Evolutionary conservation across 2,113 vertebrate genomes (phyloP), one percentile per base, ranked within the genome.

Genomic region (Sebastes fasciatus): DNA sequence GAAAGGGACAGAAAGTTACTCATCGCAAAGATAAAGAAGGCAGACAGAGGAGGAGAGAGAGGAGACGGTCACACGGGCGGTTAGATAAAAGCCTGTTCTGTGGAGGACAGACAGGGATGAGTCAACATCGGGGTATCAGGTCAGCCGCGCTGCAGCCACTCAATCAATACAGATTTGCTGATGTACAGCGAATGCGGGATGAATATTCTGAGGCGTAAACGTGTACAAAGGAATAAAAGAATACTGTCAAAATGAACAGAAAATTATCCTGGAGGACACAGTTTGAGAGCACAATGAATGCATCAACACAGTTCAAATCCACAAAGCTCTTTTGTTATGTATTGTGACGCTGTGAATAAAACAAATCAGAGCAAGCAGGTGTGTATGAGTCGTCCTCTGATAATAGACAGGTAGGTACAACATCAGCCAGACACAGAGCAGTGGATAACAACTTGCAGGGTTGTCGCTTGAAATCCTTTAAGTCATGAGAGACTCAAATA

Each of bases 101-200:
- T 11, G 14, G 54, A 70, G 69, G 40, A 63, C 74, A 79, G 55
- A 77, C 66, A 16, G 72, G 45, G 40, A 82, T 63, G 74, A 84
- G 79, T 67, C 81, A 63, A 55, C 76, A 79, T 72, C 54, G 6
- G 80, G 78, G 61, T 68, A 79, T 78, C 71, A 45, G 69, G 80
- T 83, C 70, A 73, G 81, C 64, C 3, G 14, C 2, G 13, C n/a
- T 21, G 21, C 76, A 43, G 60, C 51, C 21, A 16, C 54, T 61
- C 49, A 71, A 83, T 88, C 87, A 76, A 82, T 85, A 73, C 42
- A 75, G 21, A 82, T 61, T 71, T 58, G 49, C 82, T 79, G 72
- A 73, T 75, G 40, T 21, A 19, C 40, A 19, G 34, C 9, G 46
- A 55, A 49, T 12, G 48, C 12, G 69, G 12, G 17, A 58, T 58